These are phyloP conservation scores for Oscheius onirici DNA, from an alignment of 2,888 invertebrate species.

Conservation along the genomic window DNA sequence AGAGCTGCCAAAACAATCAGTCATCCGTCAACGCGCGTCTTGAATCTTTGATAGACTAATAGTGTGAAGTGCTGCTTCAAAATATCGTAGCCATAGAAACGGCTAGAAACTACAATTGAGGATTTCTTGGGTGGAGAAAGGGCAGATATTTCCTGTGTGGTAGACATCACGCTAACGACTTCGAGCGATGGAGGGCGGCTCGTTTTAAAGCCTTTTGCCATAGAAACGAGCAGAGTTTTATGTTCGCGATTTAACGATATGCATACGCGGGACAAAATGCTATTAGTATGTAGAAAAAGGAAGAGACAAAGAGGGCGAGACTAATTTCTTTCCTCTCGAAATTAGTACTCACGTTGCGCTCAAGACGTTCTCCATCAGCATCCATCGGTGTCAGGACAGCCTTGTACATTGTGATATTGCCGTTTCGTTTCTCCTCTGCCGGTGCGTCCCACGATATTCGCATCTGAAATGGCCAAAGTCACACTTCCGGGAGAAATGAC, in stretches of 20 bases:
- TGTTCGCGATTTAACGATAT: neutral
- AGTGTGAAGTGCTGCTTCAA: slow-evolving; percentile 2
- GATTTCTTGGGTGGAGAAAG: neutral
- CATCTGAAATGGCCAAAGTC: slow-evolving; percentile 62
- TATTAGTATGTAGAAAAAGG: neutral
- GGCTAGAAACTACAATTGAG: neutral
- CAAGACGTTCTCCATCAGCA: slow-evolving; percentile 40
- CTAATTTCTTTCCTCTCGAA: neutral
- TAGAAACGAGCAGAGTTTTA: slow-evolving; percentile 11
- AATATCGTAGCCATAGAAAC: slow-evolving; percentile 16
- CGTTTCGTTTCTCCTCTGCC: slow-evolving; percentile 86
- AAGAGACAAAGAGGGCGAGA: neutral
- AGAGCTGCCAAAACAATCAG: slow-evolving; percentile 31
- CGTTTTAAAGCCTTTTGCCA: neutral
- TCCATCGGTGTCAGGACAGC: slow-evolving; percentile 72
- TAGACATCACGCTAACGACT: slow-evolving; percentile 28
- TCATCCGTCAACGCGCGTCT: slow-evolving; percentile 21
- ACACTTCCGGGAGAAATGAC: neutral
- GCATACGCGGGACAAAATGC: too few species aligned
- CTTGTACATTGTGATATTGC: slow-evolving; percentile 90
- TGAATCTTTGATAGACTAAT: neutral
- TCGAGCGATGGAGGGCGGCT: too few species aligned
- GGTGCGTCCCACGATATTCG: slow-evolving; percentile 77
- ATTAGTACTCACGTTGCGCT: slow-evolving; percentile 15
- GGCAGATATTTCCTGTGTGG: slow-evolving; percentile 14